Evolutionary conservation across 2,797 vertebrate genomes (phyloP), one percentile per base, ranked within the genome.

Genomic region (Pseudochromis fuscus): DNA sequence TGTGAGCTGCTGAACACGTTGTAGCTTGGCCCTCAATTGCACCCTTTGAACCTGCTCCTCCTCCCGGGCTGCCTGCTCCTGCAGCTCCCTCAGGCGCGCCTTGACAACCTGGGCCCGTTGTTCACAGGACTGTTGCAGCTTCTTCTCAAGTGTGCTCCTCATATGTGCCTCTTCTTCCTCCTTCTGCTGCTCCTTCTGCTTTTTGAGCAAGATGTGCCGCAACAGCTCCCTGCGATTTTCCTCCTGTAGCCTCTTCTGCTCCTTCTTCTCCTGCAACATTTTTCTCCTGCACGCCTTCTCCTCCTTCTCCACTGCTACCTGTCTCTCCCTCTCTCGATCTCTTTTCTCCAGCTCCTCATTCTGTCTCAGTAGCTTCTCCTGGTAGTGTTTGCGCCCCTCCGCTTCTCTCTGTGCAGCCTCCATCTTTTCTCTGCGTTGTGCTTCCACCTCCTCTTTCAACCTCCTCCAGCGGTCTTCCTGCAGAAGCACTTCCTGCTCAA

Each of bases 161-260:
- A 38, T 77, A 15, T 88, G 87, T 0, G 56, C 86, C 70, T 91
- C 81, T 75, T 93, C 92, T 0, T 91, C 90, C 52, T 90, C 87
- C 53, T 52, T 53, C 83, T 91, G 92, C 70, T 93, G 92, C 74
- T 94, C 92, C 7, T 72, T 73, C 67, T 93, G 89, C 44, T 87
- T 86, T 59, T 92, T 95, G 2, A 93, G 84, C 1, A 95, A 90
- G 46, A 93, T 65, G 79, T 94, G 92, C 3, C 89, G 87, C 1
- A 95, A 86, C 2, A 89, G 79, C 61, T 94, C 90, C 23, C 77
- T 92, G 0, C 81, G 82, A 18, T 94, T 94, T 49, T 87, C 87
- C 60, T 93, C 87, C 52, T 77, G 91, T 51, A 92, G 72, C 77
- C 82, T 91, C 45, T 46, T 90, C 75, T 33, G 84, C 37, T 83